Percentiles rank a stretch among this genome's conserved stretches.
Conservation (phyloP, 2,113 vertebrate genomes). For the Trichomycterus rosablanca region DNA sequence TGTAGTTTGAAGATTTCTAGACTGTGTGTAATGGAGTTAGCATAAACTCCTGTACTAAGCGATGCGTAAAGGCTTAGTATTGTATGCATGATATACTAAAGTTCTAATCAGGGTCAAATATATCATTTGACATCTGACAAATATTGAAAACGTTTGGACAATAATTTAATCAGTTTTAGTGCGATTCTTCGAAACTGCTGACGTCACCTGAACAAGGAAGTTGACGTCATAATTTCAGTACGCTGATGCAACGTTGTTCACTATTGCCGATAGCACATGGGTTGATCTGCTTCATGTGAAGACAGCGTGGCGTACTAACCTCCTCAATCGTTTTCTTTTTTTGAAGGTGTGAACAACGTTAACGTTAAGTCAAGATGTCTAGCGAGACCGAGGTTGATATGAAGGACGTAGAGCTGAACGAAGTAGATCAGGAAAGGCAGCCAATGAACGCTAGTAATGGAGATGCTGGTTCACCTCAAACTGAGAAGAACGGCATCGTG, state of each 20-base stretch:
- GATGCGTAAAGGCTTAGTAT: no score
- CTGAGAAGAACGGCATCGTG: conserved; percentile 76
- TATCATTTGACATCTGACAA: no score
- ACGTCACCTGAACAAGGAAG: no score
- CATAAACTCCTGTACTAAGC: no score
- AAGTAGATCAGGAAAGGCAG: conserved; percentile 76
- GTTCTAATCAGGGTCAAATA: no score
- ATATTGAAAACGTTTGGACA: no score
- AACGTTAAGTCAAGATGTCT: conserved; percentile 23
- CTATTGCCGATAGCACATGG: neutral
- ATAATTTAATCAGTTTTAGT: no score
- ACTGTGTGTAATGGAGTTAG: no score
- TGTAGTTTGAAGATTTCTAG: no score
- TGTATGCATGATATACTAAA: no score
- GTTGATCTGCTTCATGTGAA: neutral
- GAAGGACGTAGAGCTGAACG: conserved; percentile 82
- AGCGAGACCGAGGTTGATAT: conserved; percentile 65
- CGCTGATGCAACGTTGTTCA: conserved; percentile 9
- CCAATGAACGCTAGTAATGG: conserved; percentile 65
- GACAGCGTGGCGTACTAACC: neutral
- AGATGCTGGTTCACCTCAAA: conserved; percentile 32
- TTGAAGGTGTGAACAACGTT: neutral
- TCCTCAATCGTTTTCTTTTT: fast-evolving
- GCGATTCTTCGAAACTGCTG: no score
- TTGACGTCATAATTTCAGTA: no score